These are phyloP conservation scores for Urosaurus nigricauda DNA, from an alignment of 2,797 vertebrate species.

Conservation along the genomic window DNA sequence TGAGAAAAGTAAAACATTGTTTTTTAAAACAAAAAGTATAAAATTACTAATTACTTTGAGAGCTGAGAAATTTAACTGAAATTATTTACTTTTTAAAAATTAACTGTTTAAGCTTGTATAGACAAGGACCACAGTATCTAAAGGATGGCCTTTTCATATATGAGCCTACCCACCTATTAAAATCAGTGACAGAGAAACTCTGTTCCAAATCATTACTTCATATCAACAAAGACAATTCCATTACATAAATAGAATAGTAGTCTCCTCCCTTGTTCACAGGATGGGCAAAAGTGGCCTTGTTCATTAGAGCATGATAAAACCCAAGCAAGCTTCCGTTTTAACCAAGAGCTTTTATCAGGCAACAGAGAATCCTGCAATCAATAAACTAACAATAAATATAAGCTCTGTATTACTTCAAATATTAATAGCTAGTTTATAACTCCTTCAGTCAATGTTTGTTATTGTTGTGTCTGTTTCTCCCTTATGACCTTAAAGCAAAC, in stretches of 20 bases:
- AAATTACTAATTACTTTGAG: neutral
- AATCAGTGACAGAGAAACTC: neutral
- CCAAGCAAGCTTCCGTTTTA: neutral
- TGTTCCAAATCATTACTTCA: neutral
- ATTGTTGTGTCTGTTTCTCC: too few species aligned
- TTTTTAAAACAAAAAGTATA: neutral
- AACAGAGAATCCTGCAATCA: neutral
- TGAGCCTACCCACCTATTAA: neutral
- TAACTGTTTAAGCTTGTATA: neutral
- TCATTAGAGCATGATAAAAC: neutral
- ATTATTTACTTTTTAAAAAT: neutral
- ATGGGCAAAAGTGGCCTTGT: neutral
- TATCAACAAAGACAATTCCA: neutral
- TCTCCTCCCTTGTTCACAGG: too few species aligned
- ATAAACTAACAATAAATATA: neutral
- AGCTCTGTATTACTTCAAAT: neutral
- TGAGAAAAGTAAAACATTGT: neutral
- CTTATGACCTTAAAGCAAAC: too few species aligned
- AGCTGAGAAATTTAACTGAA: neutral
- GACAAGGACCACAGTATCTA: neutral
- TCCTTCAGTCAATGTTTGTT: neutral
- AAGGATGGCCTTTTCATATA: neutral
- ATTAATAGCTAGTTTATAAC: neutral
- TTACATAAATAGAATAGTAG: neutral
- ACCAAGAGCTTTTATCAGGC: neutral